Evolutionary conservation across 2,888 invertebrate species (phyloP), one percentile per base, ranked within the genome.

Genomic region (Synergus japonicus): DNA sequence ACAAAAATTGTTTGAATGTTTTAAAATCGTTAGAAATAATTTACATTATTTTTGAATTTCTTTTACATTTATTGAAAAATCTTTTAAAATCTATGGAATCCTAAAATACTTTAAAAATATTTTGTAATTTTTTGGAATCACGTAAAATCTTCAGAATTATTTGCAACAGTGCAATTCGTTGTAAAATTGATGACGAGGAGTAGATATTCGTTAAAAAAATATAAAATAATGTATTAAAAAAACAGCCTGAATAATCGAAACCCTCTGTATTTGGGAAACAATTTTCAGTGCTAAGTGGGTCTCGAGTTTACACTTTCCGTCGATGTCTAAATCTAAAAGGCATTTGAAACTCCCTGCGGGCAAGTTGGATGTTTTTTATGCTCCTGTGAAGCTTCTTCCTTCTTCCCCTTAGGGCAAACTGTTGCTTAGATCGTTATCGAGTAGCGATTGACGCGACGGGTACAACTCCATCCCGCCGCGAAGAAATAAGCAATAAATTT

Each of bases 361-460:
- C 84, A 87, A 87, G 86, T 87, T 87, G 79, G 73, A 80, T 82
- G 82, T 81, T 84, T 85, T 88, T 87, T 85, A 85, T 78, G 79
- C 80, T 78, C 76, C 80, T 78, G 76, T 84, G 83, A 87, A 87
- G 83, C 85, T 86, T 87, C 80, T 73, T 82, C 76, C 15, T 73
- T 37, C 37, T 54, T 54, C 37, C 73, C 82, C 82, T 49, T 76
- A 64, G 81, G 76, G 83, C 89, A 89, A 89, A 89, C 89, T 89
- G 89, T 89, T 89, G 89, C 89, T 88, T 89, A 88, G 87, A 89
- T 89, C 89, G 87, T 88, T 89, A 89, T 89, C 88, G 86, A 86
- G 84, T 84, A 84, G 82, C 80, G 81, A 82, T 15, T 73, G 73
- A 73, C 73, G 54, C 84, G 87, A 89, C 86, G 88, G 86, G 84